Evolutionary conservation across 1,140 invertebrate genomes (phyloP).

Genomic region (Drepana arcuata): DNA sequence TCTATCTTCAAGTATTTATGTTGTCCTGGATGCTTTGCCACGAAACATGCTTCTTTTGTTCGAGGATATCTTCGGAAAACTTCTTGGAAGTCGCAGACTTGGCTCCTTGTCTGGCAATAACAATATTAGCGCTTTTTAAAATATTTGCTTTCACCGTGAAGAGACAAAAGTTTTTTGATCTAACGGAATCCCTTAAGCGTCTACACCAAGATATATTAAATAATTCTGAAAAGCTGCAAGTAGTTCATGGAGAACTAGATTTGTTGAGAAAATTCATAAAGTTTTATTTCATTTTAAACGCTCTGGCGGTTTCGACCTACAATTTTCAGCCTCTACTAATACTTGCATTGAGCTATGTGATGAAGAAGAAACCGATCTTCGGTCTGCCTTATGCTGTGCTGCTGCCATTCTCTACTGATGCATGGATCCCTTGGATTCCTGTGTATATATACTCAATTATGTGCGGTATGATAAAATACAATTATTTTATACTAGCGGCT

Average conservation of each 20-base stretch:
- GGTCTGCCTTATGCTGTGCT: slow-evolving; percentile 32
- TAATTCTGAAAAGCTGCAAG: slow-evolving; percentile 15
- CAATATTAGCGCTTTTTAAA: slow-evolving; percentile 31
- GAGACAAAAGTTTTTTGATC: slow-evolving; percentile 23
- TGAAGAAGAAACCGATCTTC: slow-evolving; percentile 19
- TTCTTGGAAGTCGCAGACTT: slow-evolving; percentile 32
- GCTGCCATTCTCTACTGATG: slow-evolving; percentile 31
- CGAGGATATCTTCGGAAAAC: slow-evolving; percentile 33
- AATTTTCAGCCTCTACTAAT: slow-evolving; percentile 36
- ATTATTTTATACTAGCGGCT: too few relatives aligned
- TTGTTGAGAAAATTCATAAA: slow-evolving; percentile 30
- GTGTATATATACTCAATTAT: slow-evolving; percentile 32
- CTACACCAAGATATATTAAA: slow-evolving; percentile 22
- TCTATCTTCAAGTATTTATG: slow-evolving; percentile 20
- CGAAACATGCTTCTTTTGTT: slow-evolving; percentile 28
- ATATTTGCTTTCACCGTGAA: slow-evolving; percentile 23
- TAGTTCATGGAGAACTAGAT: slow-evolving; percentile 23
- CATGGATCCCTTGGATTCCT: slow-evolving; percentile 25
- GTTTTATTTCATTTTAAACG: slow-evolving; percentile 40
- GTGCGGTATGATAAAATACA: slow-evolving; percentile 24
- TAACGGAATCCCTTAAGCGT: slow-evolving; percentile 17
- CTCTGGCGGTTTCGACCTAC: slow-evolving; percentile 34
- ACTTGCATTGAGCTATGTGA: slow-evolving; percentile 27
- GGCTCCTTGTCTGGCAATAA: slow-evolving; percentile 32
- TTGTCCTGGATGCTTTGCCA: slow-evolving; percentile 19